Evolutionary conservation across 2,888 invertebrate species (phyloP).

Genomic region (Sphaerophoria rueppellii): DNA sequence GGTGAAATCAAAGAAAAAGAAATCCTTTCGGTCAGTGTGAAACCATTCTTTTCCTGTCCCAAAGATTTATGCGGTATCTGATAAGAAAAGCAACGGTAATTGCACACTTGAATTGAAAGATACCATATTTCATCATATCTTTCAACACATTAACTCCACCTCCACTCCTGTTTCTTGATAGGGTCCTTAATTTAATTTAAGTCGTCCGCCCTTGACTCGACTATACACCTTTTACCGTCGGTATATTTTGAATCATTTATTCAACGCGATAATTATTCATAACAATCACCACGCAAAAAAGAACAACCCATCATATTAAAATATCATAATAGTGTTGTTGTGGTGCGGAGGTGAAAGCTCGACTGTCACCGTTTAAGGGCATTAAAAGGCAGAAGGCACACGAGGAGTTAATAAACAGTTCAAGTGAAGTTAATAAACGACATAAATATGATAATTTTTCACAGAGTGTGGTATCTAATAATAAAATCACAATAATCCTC

Average conservation of each 20-base stretch:
- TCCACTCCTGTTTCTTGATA: conserved; percentile 12
- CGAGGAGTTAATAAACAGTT: conserved; percentile 75
- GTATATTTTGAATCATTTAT: conserved; percentile 49
- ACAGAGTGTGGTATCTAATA: conserved; percentile 82
- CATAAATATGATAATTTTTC: conserved; percentile 83
- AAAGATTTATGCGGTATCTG: conserved; percentile 69
- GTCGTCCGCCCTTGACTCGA: conserved; percentile 1
- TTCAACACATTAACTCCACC: conserved; percentile 2
- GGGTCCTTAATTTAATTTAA: conserved; percentile 52
- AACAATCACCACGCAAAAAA: conserved; percentile 59
- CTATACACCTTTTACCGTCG: neutral
- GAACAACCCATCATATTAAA: conserved; percentile 38
- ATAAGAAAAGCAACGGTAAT: conserved; percentile 67
- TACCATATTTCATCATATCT: conserved; percentile 50
- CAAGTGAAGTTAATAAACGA: conserved; percentile 82
- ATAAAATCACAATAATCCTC: conserved; percentile 82
- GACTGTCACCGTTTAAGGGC: conserved; percentile 20
- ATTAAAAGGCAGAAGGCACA: conserved; percentile 4
- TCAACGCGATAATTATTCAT: conserved; percentile 67
- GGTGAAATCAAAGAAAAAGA: conserved; percentile 61
- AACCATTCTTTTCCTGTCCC: conserved; percentile 35
- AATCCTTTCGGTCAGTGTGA: conserved; percentile 59
- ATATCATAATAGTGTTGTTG: conserved; percentile 37
- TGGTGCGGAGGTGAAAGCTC: conserved; percentile 4
- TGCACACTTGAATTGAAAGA: conserved; percentile 62